Percentiles rank a stretch among this genome's conserved stretches.
These are phyloP conservation scores for Notodonta ziczac DNA, from an alignment of 2,888 invertebrate genomes.

Conservation along the genomic window DNA sequence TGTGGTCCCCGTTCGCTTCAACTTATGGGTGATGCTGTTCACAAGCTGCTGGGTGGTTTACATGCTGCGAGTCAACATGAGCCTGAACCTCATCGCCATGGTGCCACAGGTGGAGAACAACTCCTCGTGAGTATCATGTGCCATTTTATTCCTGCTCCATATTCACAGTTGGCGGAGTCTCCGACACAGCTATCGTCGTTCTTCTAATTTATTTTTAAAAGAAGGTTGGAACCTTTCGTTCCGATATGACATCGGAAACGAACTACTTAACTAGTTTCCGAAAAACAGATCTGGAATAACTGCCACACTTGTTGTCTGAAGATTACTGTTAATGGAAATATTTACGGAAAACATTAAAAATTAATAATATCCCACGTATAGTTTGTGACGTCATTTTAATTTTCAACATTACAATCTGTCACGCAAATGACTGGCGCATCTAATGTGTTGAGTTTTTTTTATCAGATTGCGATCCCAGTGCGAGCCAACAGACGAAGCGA, in stretches of 20 bases:
- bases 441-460: slow-evolving; percentile 41
- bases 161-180: too few relatives aligned
- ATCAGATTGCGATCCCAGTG: slow-evolving; percentile 65
- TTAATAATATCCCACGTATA: background rate
- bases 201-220: too few relatives aligned
- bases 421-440: slow-evolving; percentile 38
- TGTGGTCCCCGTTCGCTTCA: slow-evolving; percentile 71
- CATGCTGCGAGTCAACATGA: slow-evolving; percentile 90
- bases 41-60: slow-evolving; percentile 89
- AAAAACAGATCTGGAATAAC: too few relatives aligned
- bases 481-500: slow-evolving; percentile 44
- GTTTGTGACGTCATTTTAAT: slow-evolving; percentile 4
- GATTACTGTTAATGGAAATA: background rate
- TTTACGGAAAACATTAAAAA: background rate
- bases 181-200: too few relatives aligned
- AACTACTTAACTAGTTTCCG: too few relatives aligned
- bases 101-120: slow-evolving; percentile 75
- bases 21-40: slow-evolving; percentile 87
- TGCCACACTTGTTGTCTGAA: too few relatives aligned
- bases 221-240: too few relatives aligned
- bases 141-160: too few relatives aligned
- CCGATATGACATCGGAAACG: too few relatives aligned
- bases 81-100: slow-evolving; percentile 90
- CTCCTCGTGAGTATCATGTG: slow-evolving; percentile 48
- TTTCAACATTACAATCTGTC: slow-evolving; percentile 21